A percentile compares a stretch with the other conserved stretches of the same genome.
phyloP scores from a whole-genome alignment of 2,797 vertebrate genomes.

The Tragelaphus eurycerus region DNA sequence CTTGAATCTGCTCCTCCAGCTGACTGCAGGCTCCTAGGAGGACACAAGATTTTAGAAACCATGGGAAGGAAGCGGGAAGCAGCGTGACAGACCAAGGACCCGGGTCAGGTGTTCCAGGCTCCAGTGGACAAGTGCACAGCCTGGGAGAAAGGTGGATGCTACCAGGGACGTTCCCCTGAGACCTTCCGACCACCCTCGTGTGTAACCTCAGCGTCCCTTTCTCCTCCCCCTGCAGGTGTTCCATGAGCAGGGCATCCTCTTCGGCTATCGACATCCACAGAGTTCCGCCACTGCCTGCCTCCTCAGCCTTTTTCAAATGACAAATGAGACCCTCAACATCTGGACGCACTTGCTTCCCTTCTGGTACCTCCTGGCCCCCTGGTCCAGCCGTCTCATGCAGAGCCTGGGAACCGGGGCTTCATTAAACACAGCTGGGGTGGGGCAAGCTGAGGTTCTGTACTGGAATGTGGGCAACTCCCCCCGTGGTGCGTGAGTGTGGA shows the following conservation, averaged over 20 bases:
- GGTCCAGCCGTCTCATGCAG: background rate
- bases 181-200: fast-evolving
- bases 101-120: background rate
- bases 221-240: conserved; percentile 85
- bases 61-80: background rate
- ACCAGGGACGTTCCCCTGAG: background rate
- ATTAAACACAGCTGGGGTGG: background rate
- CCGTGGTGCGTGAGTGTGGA: fast-evolving
- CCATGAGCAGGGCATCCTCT: conserved; percentile 93
- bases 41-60: background rate
- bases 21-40: background rate
- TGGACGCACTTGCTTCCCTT: conserved; percentile 96
- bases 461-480: background rate
- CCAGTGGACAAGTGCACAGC: background rate
- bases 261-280: conserved; percentile 91
- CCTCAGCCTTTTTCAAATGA: conserved; percentile 94
- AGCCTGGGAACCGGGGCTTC: background rate
- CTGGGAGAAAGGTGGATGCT: background rate
- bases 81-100: background rate
- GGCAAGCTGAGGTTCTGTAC: background rate
- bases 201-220: background rate
- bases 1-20: background rate
- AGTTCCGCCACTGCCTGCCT: conserved; percentile 93
- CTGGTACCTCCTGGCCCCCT: conserved; percentile 83
- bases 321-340: conserved; percentile 97